Base-by-base conservation (phyloP, 2,888 invertebrate genomes). In the Sarcophaga rosellei region DNA sequence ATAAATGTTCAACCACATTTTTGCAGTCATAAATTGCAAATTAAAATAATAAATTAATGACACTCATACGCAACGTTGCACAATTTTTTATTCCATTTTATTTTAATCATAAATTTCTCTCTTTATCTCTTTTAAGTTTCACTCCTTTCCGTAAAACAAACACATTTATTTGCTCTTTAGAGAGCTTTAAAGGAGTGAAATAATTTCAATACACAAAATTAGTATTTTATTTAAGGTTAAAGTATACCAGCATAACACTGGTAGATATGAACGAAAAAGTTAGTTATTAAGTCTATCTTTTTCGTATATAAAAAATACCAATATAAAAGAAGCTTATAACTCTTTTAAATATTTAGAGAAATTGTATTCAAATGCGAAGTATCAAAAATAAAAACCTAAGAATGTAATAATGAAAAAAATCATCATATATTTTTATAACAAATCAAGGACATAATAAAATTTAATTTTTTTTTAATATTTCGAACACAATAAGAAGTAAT, bases 61-160 rank as follows among this genome's bases (percentile, higher is more conserved):
- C 65, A 66, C 61, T 82, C 61, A 81, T 61, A 77, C 77, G 82
- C 82, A n/a, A 66, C 59, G 77, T 15, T 82, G 70, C 59, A 77
- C 76, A 72, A 66, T 61, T 35, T 77, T 82, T 72, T 66, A 77
- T 70, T 62, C 53, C 61, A 62, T 68, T 76, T 70, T 70, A 17
- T 53, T 53, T 53, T 53, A 53, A 15, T 53, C 17, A 35, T 35
- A 35, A 53, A 47, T 47, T 69, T 75, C 62, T 75, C 62, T 62
- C 47, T 62, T 72, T 66, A 47, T 47, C 45, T 35, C 12, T 17
- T 61, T 74, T 21, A 72, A 21, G 59, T 23, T 12, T 63, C n/a
- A n/a, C 35, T 70, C 61, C 25, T 61, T 15, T 53, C 11, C 45
- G 35, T 10, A 10, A 10, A 2, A 35, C 35, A 35, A 35, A 35